These are phyloP conservation scores for Aselliscus stoliczkanus DNA, from an alignment of 2,797 vertebrate genomes.

Conservation along the genomic window DNA sequence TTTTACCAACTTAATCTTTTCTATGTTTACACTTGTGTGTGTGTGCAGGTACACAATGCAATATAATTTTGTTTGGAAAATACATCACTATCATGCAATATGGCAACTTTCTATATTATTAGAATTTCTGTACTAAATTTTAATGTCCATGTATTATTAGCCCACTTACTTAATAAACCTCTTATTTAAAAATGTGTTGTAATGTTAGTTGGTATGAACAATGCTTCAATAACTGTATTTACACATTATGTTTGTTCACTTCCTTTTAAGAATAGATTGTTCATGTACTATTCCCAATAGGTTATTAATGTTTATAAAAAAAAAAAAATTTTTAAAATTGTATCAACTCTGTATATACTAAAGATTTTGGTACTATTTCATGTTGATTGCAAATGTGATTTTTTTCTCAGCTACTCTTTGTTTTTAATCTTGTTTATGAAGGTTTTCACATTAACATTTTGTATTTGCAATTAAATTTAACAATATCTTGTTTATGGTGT, in stretches of 20 bases:
- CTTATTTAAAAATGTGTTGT: not conserved
- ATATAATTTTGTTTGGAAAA: not conserved
- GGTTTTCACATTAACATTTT: not conserved
- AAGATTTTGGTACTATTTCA: not conserved
- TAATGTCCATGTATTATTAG: not conserved
- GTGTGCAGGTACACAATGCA: not conserved
- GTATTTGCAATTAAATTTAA: not conserved
- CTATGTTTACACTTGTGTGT: not conserved
- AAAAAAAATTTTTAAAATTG: not conserved
- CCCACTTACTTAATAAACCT: not conserved
- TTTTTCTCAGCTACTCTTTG: not conserved
- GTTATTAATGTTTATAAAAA: not conserved
- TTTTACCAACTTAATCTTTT: not conserved
- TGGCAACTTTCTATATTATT: not conserved
- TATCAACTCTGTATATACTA: not conserved
- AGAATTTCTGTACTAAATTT: not conserved
- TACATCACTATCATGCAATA: not conserved
- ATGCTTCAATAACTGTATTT: not conserved
- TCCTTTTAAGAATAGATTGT: not conserved
- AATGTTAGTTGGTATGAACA: not conserved
- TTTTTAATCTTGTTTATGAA: not conserved
- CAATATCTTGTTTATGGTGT: not conserved
- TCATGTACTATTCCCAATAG: not conserved
- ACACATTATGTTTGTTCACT: not conserved
- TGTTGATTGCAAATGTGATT: not conserved